Base-by-base conservation (phyloP, 2,888 invertebrate species). In the Orchesella flavescens region DNA sequence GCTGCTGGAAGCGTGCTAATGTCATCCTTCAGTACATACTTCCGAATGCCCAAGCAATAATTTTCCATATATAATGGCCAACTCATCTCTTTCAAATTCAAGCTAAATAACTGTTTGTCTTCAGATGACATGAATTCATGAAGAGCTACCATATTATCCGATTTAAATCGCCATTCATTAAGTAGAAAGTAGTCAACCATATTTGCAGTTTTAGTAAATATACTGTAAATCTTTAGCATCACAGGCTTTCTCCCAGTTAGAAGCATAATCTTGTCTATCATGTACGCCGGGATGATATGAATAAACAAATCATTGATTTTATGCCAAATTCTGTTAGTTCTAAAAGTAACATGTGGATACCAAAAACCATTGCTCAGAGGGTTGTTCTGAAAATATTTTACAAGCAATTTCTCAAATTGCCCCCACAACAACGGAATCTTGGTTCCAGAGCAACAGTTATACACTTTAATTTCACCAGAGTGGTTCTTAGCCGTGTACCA, bases 401-500 rank as follows among this genome's bases (percentile, higher is more conserved):
- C 95, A 89, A 95, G 94, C 89, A 94, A 93, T 88, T 93, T 92
- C 88, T 98, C 96, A 90, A 99, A 96, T 85, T 94, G 92, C 0
- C 90, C 91, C 91, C 94, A 93, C 0, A 93, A 93, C 34, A 98
- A 92, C 0, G 96, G 96, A 90, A 97, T 97, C 72, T 95, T 92
- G 24, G 93, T 92, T 0, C 98, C 96, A 0, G 96, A 96, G 0
- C 97, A 97, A 89, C 97, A 96, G 90, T 99, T 98, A 91, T 97
- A 97, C 0, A 99, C 95, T 53, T 94, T 91, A 0, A 94, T 93
- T 85, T 93, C 93, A 71, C 92, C 90, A 24, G 92, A 89, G 93
- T 93, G 92, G 89, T 91, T 91, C 87, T 93, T 92, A 89, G 94
- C 95, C 1, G 91, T 91, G 89, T 90, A 90, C 91, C 92, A 92